Percentiles rank a stretch among this genome's conserved stretches.
These are phyloP conservation scores for Anguilla megastoma DNA, from an alignment of 2,797 vertebrate species.

Conservation along the genomic window DNA sequence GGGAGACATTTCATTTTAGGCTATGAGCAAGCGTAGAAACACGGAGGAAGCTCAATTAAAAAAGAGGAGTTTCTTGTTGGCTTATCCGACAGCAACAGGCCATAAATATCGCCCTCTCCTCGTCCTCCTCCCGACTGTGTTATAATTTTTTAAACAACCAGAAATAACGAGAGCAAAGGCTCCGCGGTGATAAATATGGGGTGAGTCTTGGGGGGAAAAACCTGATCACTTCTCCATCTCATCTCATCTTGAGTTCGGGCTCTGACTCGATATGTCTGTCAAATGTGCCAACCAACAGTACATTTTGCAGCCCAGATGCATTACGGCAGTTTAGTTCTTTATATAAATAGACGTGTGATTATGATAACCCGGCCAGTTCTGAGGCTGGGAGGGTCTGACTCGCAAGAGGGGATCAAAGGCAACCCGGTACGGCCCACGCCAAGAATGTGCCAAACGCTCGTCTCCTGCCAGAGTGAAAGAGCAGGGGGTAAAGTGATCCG, in stretches of 20 bases:
- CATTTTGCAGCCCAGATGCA: neutral
- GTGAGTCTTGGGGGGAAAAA: neutral
- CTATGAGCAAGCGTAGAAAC: neutral
- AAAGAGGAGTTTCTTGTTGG: neutral
- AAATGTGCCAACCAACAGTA: neutral
- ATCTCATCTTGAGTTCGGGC: neutral
- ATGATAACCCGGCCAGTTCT: neutral
- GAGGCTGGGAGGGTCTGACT: neutral
- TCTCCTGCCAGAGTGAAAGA: neutral
- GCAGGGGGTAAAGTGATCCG: neutral
- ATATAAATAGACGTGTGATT: slow-evolving; percentile 19
- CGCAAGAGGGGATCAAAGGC: slow-evolving; percentile 17
- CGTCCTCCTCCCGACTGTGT: neutral
- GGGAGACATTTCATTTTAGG: neutral
- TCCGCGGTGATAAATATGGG: neutral
- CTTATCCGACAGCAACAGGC: neutral
- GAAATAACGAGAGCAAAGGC: neutral
- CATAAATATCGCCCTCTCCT: neutral
- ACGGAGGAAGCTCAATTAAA: neutral
- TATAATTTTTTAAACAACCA: neutral
- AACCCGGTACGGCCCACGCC: neutral
- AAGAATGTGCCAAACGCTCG: neutral
- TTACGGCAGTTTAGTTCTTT: neutral
- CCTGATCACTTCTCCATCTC: neutral
- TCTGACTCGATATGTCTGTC: neutral